Base-by-base conservation (phyloP, 2,797 vertebrate species). In the Hydrocynus forskahlii region DNA sequence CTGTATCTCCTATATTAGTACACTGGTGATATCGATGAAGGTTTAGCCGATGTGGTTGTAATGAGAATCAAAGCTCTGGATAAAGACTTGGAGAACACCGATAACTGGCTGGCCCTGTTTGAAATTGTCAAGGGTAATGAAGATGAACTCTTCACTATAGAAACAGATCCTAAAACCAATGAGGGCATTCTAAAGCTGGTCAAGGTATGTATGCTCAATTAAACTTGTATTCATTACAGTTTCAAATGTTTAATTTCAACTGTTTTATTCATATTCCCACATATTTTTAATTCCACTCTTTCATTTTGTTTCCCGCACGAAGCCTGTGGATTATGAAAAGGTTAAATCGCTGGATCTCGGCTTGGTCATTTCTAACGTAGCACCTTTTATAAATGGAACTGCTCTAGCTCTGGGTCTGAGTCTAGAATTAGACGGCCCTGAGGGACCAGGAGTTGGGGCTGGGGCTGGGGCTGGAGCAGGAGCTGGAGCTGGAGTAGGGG, bases 21-120 rank as follows among this genome's bases (percentile, higher is more conserved):
- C 75, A 68, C 88, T 82, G 93, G 91, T 38, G 88, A 70, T 0
- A 81, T 99, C 85, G 93, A 95, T 88, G 97, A 99, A 95, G 98
- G 97, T 79, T 88, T 84, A 66, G 89, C 43, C 8, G 92, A 97
- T 74, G 92, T 97, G 35, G 91, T 96, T 87, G 94, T 98, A 55
- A 89, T 97, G 90, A 94, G 89, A 79, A 93, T 99, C 86, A 96
- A 97, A 93, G 96, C 95, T 12, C 70, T 89, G n/a, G 97, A 99
- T 81, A 81, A 52, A 6, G 97, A 99, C 87, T 94, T 96, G 63
- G 14, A 87, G 8, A 88, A 91, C 82, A 92, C 95, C 4, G 95
- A 97, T 87, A 99, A 99, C 86, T 99, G 97, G 97, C 69, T 94
- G 68, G 93, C 95, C 0, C 90, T 95, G 12, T 99, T 97, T 62